Conservation (phyloP, 2,113 vertebrate species). For the Gulo gulo region DNA sequence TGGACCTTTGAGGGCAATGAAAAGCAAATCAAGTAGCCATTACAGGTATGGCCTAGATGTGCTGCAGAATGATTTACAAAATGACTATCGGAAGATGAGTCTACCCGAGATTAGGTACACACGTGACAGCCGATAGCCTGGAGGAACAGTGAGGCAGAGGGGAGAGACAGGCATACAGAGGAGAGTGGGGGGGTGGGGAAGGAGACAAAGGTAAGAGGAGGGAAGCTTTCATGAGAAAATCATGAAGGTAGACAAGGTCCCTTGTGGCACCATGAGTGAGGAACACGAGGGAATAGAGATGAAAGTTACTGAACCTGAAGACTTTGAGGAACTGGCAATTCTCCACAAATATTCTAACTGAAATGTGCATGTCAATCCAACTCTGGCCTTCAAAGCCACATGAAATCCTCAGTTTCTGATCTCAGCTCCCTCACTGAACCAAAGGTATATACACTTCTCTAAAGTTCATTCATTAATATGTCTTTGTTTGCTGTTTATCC, state of each 20-base stretch:
- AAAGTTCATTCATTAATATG: not conserved
- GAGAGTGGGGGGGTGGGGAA: not conserved
- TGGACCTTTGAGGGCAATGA: not conserved
- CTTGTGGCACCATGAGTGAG: not conserved
- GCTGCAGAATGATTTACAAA: not conserved
- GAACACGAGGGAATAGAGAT: not conserved
- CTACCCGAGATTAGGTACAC: not conserved
- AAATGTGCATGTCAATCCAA: accelerated
- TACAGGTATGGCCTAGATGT: accelerated
- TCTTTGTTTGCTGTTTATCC: not conserved
- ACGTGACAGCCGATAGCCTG: accelerated
- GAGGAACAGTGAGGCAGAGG: not conserved
- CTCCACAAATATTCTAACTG: not conserved
- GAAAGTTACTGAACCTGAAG: not conserved
- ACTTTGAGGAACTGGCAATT: not conserved
- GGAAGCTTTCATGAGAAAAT: not conserved
- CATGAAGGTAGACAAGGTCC: not conserved
- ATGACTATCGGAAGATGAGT: not conserved
- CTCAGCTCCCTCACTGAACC: not conserved
- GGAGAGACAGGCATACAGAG: not conserved
- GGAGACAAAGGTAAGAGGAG: not conserved
- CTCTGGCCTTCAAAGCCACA: accelerated
- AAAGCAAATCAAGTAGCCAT: not conserved
- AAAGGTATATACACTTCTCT: not conserved
- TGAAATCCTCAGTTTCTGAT: not conserved